phyloP scores from a whole-genome alignment of 2,888 invertebrate genomes.

The Mechanitis messenoides region DNA sequence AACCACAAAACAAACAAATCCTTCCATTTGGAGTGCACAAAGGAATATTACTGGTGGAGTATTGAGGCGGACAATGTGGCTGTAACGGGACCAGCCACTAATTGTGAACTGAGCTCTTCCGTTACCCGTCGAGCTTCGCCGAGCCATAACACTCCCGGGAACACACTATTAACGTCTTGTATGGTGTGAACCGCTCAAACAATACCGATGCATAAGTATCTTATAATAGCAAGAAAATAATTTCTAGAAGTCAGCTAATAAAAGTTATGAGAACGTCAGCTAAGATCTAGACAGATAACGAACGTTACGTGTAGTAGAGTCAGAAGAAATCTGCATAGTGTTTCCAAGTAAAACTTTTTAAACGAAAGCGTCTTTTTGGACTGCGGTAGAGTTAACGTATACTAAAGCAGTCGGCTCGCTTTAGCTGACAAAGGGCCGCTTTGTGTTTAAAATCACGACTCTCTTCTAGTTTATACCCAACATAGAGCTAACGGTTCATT shows the following conservation, averaged over 20 bases:
- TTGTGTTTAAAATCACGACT: slow-evolving; percentile 25
- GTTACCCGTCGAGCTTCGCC: slow-evolving; percentile 47
- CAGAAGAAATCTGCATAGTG: not conserved
- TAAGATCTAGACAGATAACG: slow-evolving; percentile 1
- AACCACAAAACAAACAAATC: slow-evolving; percentile 55
- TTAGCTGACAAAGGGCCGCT: slow-evolving; percentile 42
- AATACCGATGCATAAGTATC: slow-evolving; percentile 9
- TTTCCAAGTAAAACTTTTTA: slow-evolving; percentile 8
- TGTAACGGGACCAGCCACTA: slow-evolving; percentile 69
- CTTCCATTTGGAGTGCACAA: slow-evolving; percentile 60
- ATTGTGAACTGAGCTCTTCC: slow-evolving; percentile 69
- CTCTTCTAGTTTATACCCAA: slow-evolving; percentile 31
- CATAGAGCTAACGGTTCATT: slow-evolving; percentile 45
- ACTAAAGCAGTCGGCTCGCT: slow-evolving; percentile 29
- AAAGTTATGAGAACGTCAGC: slow-evolving; percentile 4
- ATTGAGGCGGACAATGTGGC: slow-evolving; percentile 64
- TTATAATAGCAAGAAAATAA: no score
- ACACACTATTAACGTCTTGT: slow-evolving; percentile 27
- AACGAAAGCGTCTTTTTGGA: slow-evolving; percentile 9
- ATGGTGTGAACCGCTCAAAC: slow-evolving; percentile 22
- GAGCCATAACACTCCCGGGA: slow-evolving; percentile 38
- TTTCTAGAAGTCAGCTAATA: not conserved
- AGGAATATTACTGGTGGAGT: slow-evolving; percentile 60
- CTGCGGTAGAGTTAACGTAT: slow-evolving; percentile 15
- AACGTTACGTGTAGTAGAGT: not conserved